phyloP scores from a whole-genome alignment of 2,888 invertebrate genomes.

The Drosophila buzzatii region DNA sequence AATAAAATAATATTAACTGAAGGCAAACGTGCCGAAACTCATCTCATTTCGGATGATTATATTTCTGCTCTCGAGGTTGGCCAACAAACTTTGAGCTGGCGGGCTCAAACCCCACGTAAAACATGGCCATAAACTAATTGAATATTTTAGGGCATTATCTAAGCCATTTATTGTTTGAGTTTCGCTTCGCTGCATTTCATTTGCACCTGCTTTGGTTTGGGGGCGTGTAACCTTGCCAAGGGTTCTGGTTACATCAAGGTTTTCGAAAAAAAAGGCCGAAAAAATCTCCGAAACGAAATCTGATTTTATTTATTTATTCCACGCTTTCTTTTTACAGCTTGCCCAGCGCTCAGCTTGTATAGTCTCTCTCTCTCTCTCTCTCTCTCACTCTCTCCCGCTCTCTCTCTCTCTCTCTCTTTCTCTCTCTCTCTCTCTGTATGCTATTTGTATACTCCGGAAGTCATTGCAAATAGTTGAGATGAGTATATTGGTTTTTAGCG shows the following conservation, averaged over 20 bases:
- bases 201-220: slow-evolving; percentile 54
- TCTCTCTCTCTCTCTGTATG: slow-evolving; percentile 3
- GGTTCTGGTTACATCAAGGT: background rate
- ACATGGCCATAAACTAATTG: slow-evolving; percentile 79
- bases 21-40: slow-evolving; percentile 50
- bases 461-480: background rate
- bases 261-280: slow-evolving; percentile 23
- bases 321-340: slow-evolving; percentile 48
- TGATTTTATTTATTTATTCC: slow-evolving; percentile 79
- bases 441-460: slow-evolving; percentile 15
- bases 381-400: too few relatives aligned
- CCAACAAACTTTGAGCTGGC: slow-evolving; percentile 17
- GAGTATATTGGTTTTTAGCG: background rate
- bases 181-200: slow-evolving; percentile 74
- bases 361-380: background rate
- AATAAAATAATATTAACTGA: slow-evolving; percentile 63
- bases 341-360: slow-evolving; percentile 15
- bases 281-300: slow-evolving; percentile 52
- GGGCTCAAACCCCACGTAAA: slow-evolving; percentile 38
- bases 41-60: slow-evolving; percentile 60
- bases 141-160: slow-evolving; percentile 78
- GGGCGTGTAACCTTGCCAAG: background rate
- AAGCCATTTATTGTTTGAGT: slow-evolving; percentile 78
- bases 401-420: background rate
- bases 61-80: slow-evolving; percentile 32